Conservation (phyloP, 2,888 invertebrate species). For the Chouioia cunea region DNA sequence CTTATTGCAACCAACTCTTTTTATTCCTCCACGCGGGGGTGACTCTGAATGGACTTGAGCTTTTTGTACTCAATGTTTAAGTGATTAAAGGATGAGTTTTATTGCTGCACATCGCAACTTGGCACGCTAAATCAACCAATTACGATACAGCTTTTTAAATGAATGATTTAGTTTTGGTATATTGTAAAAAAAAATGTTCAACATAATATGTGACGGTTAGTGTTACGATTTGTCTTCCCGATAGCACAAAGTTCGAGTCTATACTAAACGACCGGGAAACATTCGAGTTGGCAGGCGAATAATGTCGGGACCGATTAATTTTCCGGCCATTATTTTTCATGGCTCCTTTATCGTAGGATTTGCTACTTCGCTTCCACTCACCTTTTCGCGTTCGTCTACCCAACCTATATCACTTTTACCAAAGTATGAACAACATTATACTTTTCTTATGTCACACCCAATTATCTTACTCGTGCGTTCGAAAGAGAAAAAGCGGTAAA, state of each 20-base stretch:
- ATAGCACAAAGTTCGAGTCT: conserved; percentile 37
- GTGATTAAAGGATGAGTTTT: conserved; percentile 29
- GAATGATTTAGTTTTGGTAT: too few relatives aligned
- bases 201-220: conserved; percentile 15
- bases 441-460: too few relatives aligned
- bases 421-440: too few relatives aligned
- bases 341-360: conserved; percentile 60
- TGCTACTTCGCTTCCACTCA: conserved; percentile 43
- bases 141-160: too few relatives aligned
- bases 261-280: conserved; percentile 58
- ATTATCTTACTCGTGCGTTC: too few relatives aligned
- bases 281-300: conserved; percentile 61
- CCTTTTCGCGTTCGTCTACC: conserved; percentile 35
- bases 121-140: too few relatives aligned
- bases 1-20: background rate
- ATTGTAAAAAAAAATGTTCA: background rate
- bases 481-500: too few relatives aligned
- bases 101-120: background rate
- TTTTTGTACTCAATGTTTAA: conserved; percentile 36
- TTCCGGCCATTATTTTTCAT: conserved; percentile 68
- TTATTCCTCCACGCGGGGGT: background rate
- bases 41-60: conserved; percentile 10
- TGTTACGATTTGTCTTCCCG: conserved; percentile 31
- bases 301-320: conserved; percentile 66
- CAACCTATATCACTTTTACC: conserved; percentile 3